Percentiles rank a stretch among this genome's conserved stretches.
phyloP scores from a whole-genome alignment of 2,113 vertebrate species.

The Pteropus alecto region DNA sequence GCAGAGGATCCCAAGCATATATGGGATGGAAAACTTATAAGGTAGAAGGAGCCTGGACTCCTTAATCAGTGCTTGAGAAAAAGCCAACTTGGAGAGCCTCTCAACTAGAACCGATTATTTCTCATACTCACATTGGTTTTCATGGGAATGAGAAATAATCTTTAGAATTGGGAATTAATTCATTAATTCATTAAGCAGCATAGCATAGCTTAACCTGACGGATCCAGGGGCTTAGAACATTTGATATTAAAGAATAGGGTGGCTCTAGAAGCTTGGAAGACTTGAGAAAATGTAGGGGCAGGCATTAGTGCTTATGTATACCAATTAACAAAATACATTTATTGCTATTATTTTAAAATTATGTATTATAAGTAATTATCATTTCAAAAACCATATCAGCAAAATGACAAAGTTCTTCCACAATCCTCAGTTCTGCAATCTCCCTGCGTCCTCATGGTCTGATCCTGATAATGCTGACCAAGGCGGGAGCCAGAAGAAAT shows the following conservation, averaged over 20 bases:
- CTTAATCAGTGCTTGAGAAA: neutral
- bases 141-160: neutral
- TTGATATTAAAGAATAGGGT: neutral
- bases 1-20: neutral
- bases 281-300: neutral
- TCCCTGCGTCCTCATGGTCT: neutral
- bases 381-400: neutral
- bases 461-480: neutral
- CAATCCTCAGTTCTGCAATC: neutral
- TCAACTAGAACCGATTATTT: neutral
- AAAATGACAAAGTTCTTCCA: neutral
- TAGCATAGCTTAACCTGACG: neutral
- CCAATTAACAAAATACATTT: neutral
- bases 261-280: neutral
- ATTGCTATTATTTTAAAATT: conserved; percentile 24
- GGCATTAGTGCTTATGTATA: neutral
- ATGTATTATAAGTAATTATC: neutral
- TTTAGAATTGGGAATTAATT: conserved; percentile 17
- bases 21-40: neutral
- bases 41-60: neutral
- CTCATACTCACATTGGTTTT: neutral
- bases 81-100: neutral
- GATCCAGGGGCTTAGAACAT: neutral
- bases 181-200: no score
- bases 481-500: conserved; percentile 2